Base-by-base conservation (phyloP, 2,113 vertebrate species). In the Dicerorhinus sumatrensis region DNA sequence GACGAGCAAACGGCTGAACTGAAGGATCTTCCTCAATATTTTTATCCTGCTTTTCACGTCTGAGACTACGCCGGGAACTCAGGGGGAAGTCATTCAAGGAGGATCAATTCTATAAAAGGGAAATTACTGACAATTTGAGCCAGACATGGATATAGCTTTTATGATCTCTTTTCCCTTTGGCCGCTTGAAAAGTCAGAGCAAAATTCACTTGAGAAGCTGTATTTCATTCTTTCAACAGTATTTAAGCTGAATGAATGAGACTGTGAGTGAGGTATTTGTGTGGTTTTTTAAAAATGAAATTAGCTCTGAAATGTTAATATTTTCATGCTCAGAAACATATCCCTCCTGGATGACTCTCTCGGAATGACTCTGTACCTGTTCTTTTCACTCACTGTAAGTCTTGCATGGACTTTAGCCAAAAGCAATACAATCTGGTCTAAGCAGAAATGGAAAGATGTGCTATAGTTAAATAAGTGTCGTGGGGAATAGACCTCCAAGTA, bases 381-480 rank as follows among this genome's bases (percentile, higher is more conserved):
- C 36, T 67, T 86, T 62, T 27, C 8, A 54, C 48, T 75, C 21
- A 4, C n/a, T n/a, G 23, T 3, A 58, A 20, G 20, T 77, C 62
- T 86, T 36, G 5, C 10, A 0, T 18, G 62, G 56, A 31, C 51
- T 56, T 31, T 89, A 82, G 39, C 56, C 83, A 33, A 77, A 56
- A 94, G 90, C n/a, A n/a, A 54, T 3, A 10, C 2, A 6, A 23
- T 12, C 1, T 0, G 17, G 25, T 73, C 27, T 83, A 17, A 56
- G 0, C 31, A 29, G 48, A 81, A 65, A 42, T 9, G 31, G 39
- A 31, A 60, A 8, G 60, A 31, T 12, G 31, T 20, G 5, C 12
- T 20, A 0, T 17, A 27, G 46, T 17, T 67, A 31, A 12, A 72
- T n/a, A 36, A 23, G 18, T 1, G 3, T 69, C 42, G 7, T 0